phyloP scores from a whole-genome alignment of 2,888 invertebrate species.

The Macrophya annulata region DNA sequence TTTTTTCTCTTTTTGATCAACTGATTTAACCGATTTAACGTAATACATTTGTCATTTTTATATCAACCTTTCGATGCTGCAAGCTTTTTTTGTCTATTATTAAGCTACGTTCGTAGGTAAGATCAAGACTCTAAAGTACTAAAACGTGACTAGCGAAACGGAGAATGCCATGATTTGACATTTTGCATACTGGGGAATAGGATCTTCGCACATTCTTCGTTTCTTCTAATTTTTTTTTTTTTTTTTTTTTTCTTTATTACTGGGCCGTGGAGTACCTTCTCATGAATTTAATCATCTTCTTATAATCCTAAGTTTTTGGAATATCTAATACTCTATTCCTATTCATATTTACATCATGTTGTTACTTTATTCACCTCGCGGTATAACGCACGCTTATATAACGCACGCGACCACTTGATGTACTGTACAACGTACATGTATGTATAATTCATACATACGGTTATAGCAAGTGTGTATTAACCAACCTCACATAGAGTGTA shows the following conservation, averaged over 20 bases:
- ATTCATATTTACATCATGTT: neutral
- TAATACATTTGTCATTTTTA: neutral
- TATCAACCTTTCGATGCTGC: neutral
- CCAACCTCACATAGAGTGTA: constrained; percentile 22
- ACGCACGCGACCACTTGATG: constrained; percentile 42
- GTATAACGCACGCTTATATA: constrained; percentile 38
- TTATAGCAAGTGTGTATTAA: constrained; percentile 5
- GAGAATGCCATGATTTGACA: constrained; percentile 36
- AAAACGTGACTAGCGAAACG: constrained; percentile 14
- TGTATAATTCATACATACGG: neutral
- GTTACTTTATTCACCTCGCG: constrained; percentile 37
- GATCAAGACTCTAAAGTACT: neutral
- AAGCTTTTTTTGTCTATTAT: neutral
- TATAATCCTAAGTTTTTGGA: no score
- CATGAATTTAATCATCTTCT: neutral
- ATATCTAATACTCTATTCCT: constrained; percentile 16
- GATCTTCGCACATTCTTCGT: neutral
- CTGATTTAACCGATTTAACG: neutral
- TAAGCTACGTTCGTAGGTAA: neutral
- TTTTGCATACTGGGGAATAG: constrained; percentile 1
- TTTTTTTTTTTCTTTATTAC: neutral
- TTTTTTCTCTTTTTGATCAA: neutral
- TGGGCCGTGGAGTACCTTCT: neutral
- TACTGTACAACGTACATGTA: constrained; percentile 2
- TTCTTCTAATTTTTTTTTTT: neutral